phyloP scores from a whole-genome alignment of 2,797 vertebrate species.

The Picus viridis region DNA sequence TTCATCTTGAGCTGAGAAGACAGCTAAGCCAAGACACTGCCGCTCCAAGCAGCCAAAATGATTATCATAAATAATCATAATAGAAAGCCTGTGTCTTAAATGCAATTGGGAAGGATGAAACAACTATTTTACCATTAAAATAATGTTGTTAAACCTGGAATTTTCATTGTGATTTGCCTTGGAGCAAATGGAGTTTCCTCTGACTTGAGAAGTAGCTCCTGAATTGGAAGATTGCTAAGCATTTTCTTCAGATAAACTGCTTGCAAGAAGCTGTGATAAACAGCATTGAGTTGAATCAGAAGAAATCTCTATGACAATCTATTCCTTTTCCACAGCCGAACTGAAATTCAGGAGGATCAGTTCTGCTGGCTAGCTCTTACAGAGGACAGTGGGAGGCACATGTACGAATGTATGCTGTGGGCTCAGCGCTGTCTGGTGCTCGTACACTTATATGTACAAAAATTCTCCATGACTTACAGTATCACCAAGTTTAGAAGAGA shows the following conservation, averaged over 20 bases:
- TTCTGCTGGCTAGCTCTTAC: not conserved
- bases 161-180: conserved; percentile 37
- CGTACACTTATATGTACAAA: not conserved
- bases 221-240: conserved; percentile 12
- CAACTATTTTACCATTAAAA: conserved; percentile 22
- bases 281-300: not conserved
- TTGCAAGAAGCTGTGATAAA: not conserved
- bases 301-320: not conserved
- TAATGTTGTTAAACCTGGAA: conserved; percentile 1
- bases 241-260: conserved; percentile 36
- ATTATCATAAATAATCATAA: conserved; percentile 74
- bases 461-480: not conserved
- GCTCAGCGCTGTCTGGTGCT: not conserved
- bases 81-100: conserved; percentile 14
- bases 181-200: not conserved
- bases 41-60: conserved; percentile 73
- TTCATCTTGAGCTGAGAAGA: conserved; percentile 74
- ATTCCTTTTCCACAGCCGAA: not conserved
- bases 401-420: not conserved
- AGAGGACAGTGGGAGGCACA: not conserved
- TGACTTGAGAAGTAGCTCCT: not conserved
- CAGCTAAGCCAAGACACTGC: conserved; percentile 74
- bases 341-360: not conserved
- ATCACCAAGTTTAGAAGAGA: too few relatives aligned
- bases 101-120: conserved; percentile 33